These are phyloP conservation scores for Enteromius unitaeniatus DNA, from an alignment of 2,797 vertebrate species.

Conservation along the genomic window DNA sequence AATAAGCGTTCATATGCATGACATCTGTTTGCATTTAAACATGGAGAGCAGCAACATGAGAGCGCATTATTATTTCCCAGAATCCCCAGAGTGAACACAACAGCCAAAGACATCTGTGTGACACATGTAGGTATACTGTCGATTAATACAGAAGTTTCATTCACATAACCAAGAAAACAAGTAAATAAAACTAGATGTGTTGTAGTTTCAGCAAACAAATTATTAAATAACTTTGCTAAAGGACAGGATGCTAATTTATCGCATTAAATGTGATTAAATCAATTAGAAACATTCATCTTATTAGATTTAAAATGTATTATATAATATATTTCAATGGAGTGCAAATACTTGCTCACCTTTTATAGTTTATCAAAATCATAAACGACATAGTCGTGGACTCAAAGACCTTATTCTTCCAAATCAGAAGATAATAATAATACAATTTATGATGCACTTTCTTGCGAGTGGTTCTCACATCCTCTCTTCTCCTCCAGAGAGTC, in stretches of 20 bases:
- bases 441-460: neutral
- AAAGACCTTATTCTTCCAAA: neutral
- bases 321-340: neutral
- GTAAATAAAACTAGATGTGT: too few relatives aligned
- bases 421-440: neutral
- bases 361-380: neutral
- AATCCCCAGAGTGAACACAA: neutral
- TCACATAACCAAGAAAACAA: too few relatives aligned
- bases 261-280: neutral
- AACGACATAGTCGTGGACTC: neutral
- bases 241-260: neutral
- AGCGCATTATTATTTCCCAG: conserved; percentile 6
- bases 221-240: neutral
- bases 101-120: neutral
- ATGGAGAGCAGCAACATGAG: neutral
- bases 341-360: neutral
- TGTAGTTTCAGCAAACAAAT: too few relatives aligned
- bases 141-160: neutral
- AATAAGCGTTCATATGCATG: neutral
- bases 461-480: neutral
- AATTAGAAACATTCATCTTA: neutral
- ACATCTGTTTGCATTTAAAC: conserved; percentile 20
- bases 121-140: neutral
- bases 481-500: conserved; percentile 3
- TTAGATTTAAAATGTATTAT: too few relatives aligned